Percentiles rank a stretch among this genome's conserved stretches.
These are phyloP conservation scores for Orthosia gracilis DNA, from an alignment of 2,888 invertebrate genomes.

Conservation along the genomic window DNA sequence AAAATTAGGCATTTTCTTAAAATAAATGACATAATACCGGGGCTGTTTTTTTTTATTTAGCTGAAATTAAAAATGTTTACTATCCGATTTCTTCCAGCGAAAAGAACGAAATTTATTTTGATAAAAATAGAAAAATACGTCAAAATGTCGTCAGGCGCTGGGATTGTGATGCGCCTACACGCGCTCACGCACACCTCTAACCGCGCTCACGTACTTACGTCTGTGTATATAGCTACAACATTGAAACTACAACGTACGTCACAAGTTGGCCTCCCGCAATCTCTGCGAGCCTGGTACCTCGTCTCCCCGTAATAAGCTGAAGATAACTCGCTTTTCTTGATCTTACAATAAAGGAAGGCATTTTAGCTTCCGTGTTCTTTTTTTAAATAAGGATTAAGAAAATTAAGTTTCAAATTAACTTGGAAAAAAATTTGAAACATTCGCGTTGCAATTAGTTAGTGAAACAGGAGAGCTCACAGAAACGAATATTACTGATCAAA, in stretches of 20 bases:
- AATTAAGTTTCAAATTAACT: constrained; percentile 34
- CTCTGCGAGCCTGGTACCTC: constrained; percentile 87
- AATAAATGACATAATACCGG: constrained; percentile 10
- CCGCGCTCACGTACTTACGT: constrained; percentile 69
- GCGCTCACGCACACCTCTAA: constrained; percentile 80
- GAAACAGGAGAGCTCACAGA: constrained; percentile 7
- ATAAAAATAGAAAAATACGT: constrained; percentile 66
- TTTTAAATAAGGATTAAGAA: constrained; percentile 56
- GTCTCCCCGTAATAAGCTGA: constrained; percentile 90
- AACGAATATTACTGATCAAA: neutral
- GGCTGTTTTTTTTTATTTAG: too few species aligned
- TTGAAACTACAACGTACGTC: constrained; percentile 82
- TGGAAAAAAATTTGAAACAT: neutral
- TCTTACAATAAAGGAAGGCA: constrained; percentile 81
- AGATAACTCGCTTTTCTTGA: constrained; percentile 90
- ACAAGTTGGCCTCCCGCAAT: constrained; percentile 83
- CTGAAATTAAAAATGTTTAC: too few species aligned
- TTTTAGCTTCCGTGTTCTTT: constrained; percentile 83
- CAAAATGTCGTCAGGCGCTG: constrained; percentile 77
- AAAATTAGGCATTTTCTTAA: constrained; percentile 27
- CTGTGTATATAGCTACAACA: constrained; percentile 75
- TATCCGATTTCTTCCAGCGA: constrained; percentile 26
- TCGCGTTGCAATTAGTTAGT: neutral
- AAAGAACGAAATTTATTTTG: constrained; percentile 43
- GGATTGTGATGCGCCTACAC: constrained; percentile 84